Percentiles rank a stretch among this genome's conserved stretches.
Evolutionary conservation across 2,888 invertebrate species (phyloP).

Genomic region (Macropis europaea): DNA sequence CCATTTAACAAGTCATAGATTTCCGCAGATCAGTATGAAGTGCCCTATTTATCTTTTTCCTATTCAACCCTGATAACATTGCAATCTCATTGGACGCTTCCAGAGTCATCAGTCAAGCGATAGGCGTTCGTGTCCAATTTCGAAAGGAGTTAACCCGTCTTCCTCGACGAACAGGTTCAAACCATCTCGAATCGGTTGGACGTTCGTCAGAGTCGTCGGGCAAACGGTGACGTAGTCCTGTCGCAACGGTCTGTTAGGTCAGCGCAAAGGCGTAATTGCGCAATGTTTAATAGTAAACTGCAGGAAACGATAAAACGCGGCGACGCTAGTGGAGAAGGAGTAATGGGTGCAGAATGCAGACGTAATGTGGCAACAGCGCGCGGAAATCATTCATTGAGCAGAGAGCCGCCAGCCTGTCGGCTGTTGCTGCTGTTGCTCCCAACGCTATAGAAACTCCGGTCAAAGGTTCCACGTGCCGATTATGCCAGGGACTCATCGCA

Average conservation of each 20-base stretch:
- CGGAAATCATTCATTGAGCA: conserved; percentile 80
- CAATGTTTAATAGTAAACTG: conserved; percentile 50
- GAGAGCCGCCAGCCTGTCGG: conserved; percentile 54
- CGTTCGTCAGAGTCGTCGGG: not conserved
- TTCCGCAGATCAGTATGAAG: no score
- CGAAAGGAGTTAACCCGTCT: no score
- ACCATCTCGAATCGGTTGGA: not conserved
- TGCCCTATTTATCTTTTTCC: no score
- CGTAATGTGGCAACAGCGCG: conserved; percentile 76
- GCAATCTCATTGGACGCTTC: no score
- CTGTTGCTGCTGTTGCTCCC: conserved; percentile 35
- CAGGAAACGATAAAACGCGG: conserved; percentile 58
- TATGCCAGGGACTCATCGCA: no score
- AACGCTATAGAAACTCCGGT: conserved; percentile 35
- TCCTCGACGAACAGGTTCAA: not conserved
- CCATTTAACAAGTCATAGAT: no score
- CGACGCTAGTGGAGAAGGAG: conserved; percentile 34
- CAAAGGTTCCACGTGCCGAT: conserved; percentile 16
- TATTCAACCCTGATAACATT: no score
- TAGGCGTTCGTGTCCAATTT: no score
- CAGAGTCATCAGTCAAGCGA: no score
- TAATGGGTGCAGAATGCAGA: conserved; percentile 64
- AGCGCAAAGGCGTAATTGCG: conserved; percentile 45
- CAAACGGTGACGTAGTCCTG: conserved; percentile 31
- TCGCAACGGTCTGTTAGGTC: conserved; percentile 36